These are phyloP conservation scores for Aegithalos caudatus DNA, from an alignment of 2,113 vertebrate genomes.

Conservation along the genomic window DNA sequence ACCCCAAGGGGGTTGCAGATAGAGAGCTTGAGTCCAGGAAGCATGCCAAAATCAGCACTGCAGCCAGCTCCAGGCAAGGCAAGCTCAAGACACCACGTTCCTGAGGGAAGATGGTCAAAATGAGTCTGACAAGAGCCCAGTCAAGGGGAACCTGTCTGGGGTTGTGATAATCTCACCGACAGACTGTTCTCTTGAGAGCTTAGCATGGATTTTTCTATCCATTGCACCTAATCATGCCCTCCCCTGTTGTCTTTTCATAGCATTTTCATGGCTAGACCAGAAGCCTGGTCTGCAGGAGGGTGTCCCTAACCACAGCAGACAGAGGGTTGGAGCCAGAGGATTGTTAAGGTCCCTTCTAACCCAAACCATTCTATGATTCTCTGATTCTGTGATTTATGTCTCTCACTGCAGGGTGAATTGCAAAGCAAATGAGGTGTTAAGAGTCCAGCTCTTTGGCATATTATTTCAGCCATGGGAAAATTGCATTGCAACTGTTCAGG, in stretches of 20 bases:
- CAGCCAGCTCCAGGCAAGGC: not conserved
- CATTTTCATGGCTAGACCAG: not conserved
- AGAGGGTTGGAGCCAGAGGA: not conserved
- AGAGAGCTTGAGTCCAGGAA: not conserved
- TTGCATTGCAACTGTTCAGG: not conserved
- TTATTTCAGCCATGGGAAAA: not conserved
- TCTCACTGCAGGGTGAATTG: not conserved
- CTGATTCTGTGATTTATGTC: not conserved
- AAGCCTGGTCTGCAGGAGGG: not conserved
- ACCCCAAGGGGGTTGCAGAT: not conserved
- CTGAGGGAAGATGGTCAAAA: not conserved
- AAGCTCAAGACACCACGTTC: rapidly evolving
- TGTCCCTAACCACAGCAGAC: not conserved
- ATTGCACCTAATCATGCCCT: not conserved
- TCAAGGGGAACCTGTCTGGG: not conserved
- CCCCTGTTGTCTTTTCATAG: not conserved
- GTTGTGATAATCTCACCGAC: not conserved
- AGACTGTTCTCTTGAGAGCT: not conserved
- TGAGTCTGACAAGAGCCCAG: not conserved
- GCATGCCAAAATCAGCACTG: not conserved
- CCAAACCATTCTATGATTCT: not conserved
- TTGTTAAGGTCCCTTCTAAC: not conserved
- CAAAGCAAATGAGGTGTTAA: not conserved
- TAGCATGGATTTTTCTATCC: not conserved
- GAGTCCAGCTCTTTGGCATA: not conserved